These are phyloP conservation scores for Chironomus tepperi DNA, from an alignment of 1,140 invertebrate genomes.

Conservation along the genomic window DNA sequence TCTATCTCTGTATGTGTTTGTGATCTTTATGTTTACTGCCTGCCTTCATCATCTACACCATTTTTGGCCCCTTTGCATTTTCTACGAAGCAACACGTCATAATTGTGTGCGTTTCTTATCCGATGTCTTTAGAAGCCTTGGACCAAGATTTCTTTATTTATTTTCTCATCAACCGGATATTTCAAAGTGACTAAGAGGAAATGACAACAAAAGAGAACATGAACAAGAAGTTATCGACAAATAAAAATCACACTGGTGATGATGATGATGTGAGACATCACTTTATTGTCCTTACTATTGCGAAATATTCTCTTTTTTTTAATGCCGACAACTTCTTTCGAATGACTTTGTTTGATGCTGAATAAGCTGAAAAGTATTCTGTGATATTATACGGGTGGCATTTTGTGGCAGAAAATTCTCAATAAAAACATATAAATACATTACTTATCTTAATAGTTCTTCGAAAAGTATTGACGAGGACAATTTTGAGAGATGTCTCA, in stretches of 20 bases:
- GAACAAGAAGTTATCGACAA: background rate
- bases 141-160: conserved; percentile 2
- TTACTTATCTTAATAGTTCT: no score
- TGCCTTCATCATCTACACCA: background rate
- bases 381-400: no score
- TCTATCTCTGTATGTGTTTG: no score
- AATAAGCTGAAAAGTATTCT: no score
- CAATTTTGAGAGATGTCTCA: no score
- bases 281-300: background rate
- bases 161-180: background rate
- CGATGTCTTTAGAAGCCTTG: background rate
- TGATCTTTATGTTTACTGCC: background rate
- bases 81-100: background rate
- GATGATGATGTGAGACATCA: background rate
- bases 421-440: no score
- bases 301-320: no score
- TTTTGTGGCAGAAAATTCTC: no score
- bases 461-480: no score
- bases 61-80: background rate
- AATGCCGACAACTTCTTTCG: no score
- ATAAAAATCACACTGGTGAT: background rate
- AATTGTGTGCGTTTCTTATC: background rate
- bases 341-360: no score
- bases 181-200: conserved; percentile 4
- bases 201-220: background rate